Evolutionary conservation across 1,140 invertebrate species (phyloP), one percentile per base, ranked within the genome.

Genomic region (Drosophila busckii): DNA sequence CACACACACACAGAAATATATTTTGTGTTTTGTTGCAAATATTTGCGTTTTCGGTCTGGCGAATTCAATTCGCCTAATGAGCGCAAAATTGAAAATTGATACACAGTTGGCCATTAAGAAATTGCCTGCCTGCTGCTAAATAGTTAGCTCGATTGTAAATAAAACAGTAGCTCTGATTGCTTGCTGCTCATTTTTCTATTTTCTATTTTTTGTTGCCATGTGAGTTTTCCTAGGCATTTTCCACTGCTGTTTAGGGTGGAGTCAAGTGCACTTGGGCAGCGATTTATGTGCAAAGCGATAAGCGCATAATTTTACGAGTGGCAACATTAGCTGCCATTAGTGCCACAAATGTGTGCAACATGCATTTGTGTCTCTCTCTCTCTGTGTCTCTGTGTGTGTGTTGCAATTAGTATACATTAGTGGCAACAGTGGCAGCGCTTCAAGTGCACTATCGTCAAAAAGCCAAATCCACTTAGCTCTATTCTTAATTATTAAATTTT

Each of bases 401-500:
- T 41, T 45, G 41, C 52, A 55, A 56, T 56, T 61, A 61, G 52
- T 28, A 38, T 34, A 48, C 52, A 61, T 55, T 61, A 60, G 50
- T 52, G 16, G n/a, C n/a, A n/a, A n/a, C n/a, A n/a, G 19, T 38
- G 20, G 48, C 20, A 15, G 50, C 58, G 35, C 58, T 61, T 55
- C 26, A 61, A 55, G 13, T 61, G 52, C 58, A 56, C 42, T 61
- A 46, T 7, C 12, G 13, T 4, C 12, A 23, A 59, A 68, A 64
- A 78, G 68, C 53, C 42, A 65, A 82, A 80, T 82, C 64, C 73
- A 80, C 75, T 80, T 73, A 73, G 73, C 75, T 26, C 23, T 45
- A 25, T 26, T 31, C 22, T 13, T 40, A 4, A 16, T 12, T 32
- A 35, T 31, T 50, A n/a, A 31, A 2, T 15, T 19, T 12, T 10